Base-by-base conservation (phyloP, 2,797 vertebrate species). In the Sebastes miniatus region DNA sequence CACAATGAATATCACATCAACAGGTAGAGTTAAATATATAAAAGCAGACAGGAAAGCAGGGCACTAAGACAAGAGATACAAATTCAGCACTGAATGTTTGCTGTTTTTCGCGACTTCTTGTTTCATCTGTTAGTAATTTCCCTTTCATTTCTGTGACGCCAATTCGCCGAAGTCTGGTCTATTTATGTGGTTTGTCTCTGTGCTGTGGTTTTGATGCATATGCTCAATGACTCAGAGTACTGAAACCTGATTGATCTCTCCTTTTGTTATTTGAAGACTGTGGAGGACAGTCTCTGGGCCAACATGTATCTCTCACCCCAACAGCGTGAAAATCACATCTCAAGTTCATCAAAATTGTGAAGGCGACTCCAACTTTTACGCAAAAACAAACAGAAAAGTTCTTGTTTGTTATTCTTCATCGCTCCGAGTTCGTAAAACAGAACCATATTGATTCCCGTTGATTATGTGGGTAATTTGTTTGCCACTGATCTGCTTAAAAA, bases 121-220 rank as follows among this genome's bases (percentile, higher is more conserved):
- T 87, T 89, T 91, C 92, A 94, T 93, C 87, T 93, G 93, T 83
- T 88, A 73, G 88, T 88, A 80, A 90, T 93, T 92, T 91, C 83
- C 76, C 66, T 80, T 82, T 77, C 50, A n/a, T 85, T 84, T 84
- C 80, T 82, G 76, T 90, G 91, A 92, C 81, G 88, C 81, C 75
- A 76, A 12, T 81, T 73, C 77, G 69, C 74, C 67, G 62, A 73
- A 59, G 87, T 73, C 83, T 83, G 71, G 14, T 69, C 71, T 62
- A 31, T 86, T 92, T 77, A 88, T 92, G 92, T 93, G 93, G 93
- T 89, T 86, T 75, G 58, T 84, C 63, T 83, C 66, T 81, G 63
- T 22, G 73, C 86, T 90, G 91, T 56, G 90, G 90, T 84, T 90
- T 84, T 66, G 52, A 64, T 80, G 83, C 81, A 73, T 27, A 32